These are phyloP conservation scores for Myiagra hebetior DNA, from an alignment of 2,113 vertebrate genomes.

Conservation along the genomic window DNA sequence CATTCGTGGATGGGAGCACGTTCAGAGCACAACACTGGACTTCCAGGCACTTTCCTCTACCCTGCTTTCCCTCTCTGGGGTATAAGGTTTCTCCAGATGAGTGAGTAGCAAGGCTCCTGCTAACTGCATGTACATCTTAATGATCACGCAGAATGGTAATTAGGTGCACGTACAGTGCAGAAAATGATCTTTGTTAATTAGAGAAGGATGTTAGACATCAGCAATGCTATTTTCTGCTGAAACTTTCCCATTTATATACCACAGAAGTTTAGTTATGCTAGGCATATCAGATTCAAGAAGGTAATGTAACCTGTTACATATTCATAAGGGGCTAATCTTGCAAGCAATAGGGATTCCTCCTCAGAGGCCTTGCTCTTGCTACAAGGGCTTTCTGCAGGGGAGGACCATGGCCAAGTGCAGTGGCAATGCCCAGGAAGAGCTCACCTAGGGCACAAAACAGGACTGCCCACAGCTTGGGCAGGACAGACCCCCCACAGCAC, in stretches of 20 bases:
- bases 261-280: neutral
- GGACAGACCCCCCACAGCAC: neutral
- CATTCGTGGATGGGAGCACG: rapidly evolving
- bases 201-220: neutral
- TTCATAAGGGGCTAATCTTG: neutral
- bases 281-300: neutral
- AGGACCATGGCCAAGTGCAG: neutral
- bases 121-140: neutral
- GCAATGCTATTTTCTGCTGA: neutral
- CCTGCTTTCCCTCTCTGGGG: neutral
- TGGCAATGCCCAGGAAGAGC: neutral
- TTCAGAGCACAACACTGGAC: neutral
- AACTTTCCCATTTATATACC: neutral
- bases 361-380: neutral
- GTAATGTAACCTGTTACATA: neutral
- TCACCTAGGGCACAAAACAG: neutral
- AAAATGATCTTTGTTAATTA: conserved; percentile 30
- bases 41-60: neutral
- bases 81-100: neutral
- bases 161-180: neutral
- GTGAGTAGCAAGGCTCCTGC: neutral
- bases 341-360: neutral
- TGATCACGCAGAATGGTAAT: neutral
- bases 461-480: neutral
- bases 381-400: neutral